Conservation (phyloP, 2,113 vertebrate genomes). For the Sinocyclocheilus anshuiensis region DNA sequence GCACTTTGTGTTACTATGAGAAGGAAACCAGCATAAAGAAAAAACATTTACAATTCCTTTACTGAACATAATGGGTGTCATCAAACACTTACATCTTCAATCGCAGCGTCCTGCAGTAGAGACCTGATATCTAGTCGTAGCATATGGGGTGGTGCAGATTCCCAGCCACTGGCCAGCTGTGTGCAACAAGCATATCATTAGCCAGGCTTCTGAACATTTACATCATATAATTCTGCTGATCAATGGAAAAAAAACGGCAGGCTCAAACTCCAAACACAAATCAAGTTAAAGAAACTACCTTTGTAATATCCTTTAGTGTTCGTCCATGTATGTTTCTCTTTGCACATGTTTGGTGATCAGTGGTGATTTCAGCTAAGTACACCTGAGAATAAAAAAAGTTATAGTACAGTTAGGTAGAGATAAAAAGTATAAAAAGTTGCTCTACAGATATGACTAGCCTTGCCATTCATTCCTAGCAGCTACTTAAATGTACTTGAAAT, state of each 20-base stretch:
- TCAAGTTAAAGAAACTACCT: conserved; percentile 75
- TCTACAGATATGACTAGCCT: too few species aligned
- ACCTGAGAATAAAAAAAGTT: conserved; percentile 75
- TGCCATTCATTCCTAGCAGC: background rate
- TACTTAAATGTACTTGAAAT: background rate
- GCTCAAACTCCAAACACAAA: too few species aligned
- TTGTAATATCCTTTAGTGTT: conserved; percentile 89
- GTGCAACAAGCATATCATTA: background rate
- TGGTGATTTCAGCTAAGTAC: conserved; percentile 95
- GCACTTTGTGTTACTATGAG: background rate
- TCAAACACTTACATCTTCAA: conserved; percentile 85
- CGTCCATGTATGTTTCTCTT: conserved; percentile 96
- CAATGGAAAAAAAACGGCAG: background rate
- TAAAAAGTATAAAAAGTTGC: background rate
- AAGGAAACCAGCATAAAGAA: background rate
- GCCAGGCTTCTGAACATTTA: background rate
- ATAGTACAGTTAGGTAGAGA: background rate
- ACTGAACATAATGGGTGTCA: background rate
- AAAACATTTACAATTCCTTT: too few species aligned
- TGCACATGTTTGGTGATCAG: conserved; percentile 91
- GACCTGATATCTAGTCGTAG: conserved; percentile 95
- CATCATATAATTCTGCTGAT: background rate
- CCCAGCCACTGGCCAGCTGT: conserved; percentile 95
- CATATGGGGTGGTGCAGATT: conserved; percentile 94
- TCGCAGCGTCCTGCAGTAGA: conserved; percentile 96